Conservation (phyloP, 2,797 vertebrate genomes). For the Apogon talboti region DNA sequence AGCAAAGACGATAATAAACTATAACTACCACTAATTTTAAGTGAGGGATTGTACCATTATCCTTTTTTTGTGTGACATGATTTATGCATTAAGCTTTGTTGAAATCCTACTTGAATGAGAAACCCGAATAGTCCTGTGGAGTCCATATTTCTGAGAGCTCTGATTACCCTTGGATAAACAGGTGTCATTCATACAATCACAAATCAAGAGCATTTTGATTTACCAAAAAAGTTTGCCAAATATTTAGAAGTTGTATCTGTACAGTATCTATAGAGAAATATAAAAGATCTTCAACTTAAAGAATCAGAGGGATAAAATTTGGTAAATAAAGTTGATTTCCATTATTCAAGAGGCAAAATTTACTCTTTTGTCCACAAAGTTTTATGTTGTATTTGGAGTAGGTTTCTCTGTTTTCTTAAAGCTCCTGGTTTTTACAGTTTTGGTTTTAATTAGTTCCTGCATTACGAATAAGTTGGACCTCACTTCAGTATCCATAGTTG, state of each 20-base stretch:
- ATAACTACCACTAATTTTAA: slow-evolving; percentile 17
- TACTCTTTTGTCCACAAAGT: background rate
- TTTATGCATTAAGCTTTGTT: slow-evolving; percentile 17
- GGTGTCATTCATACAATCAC: slow-evolving; percentile 6
- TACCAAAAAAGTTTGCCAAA: slow-evolving; percentile 38
- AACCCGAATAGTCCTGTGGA: slow-evolving; percentile 4
- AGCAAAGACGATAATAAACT: slow-evolving; percentile 33
- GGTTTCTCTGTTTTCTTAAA: too few species aligned
- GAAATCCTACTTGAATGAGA: slow-evolving; percentile 16
- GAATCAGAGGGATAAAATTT: background rate
- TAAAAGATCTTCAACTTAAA: background rate
- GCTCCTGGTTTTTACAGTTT: background rate
- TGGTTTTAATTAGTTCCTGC: background rate
- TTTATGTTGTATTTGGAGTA: too few species aligned
- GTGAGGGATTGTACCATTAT: slow-evolving; percentile 37
- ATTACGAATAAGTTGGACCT: slow-evolving; percentile 13
- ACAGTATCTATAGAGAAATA: slow-evolving; percentile 13
- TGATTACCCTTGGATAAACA: slow-evolving; percentile 10
- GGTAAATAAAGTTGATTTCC: background rate
- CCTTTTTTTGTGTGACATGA: slow-evolving; percentile 12
- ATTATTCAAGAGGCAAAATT: background rate
- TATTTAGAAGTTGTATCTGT: slow-evolving; percentile 12
- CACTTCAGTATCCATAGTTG: background rate
- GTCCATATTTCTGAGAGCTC: slow-evolving; percentile 25
- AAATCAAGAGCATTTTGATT: slow-evolving; percentile 28